Base-by-base conservation (phyloP, 2,888 invertebrate genomes). In the Lordiphosa andalusiaca region DNA sequence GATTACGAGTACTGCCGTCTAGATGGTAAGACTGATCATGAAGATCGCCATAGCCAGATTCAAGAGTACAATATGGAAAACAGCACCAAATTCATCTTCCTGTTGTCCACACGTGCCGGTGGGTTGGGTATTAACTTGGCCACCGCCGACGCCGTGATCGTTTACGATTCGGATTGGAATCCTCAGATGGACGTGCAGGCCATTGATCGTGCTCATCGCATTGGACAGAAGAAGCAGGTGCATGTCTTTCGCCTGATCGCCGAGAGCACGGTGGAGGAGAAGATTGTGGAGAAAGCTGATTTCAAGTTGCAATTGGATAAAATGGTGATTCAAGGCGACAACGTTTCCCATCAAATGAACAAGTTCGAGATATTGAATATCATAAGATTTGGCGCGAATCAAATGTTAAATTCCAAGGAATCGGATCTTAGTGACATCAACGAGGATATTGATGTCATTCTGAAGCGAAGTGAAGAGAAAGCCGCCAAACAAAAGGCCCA, bases 131-230 rank as follows among this genome's bases (percentile, higher is more conserved):
- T 99, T 84, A 99, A 99, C 91, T 92, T 99, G 85, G 98, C 98
- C 0, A 97, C 98, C 0, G 99, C 99, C 0, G 98, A 99, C 89
- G 96, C 98, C n/a, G 99, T 99, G 58, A 95, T 99, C 69, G 94
- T 99, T 47, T 99, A 95, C 85, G 99, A 99, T 89, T 98, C 98
- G 0, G 99, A 99, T 90, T 99, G 99, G 99, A 99, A 99, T 92
- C 99, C 99, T 0, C 99, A 99, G 89, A 98, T 98, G 94, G 98
- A 98, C 89, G 90, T 98, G 60, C 98, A 98, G 64, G 87, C 97
- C 55, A 97, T 97, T 97, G 99, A 99, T 91, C 93, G 99, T 83
- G 99, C 99, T 7, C 99, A 99, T 93, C 95, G 99, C 89, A 99
- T 99, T 85, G 99, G 99, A 1, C 99, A 99, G 88, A 95, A 93